A percentile compares a stretch with the other conserved stretches of the same genome.
Conservation (phyloP, 2,797 vertebrate species). For the Poecilia velifera region DNA sequence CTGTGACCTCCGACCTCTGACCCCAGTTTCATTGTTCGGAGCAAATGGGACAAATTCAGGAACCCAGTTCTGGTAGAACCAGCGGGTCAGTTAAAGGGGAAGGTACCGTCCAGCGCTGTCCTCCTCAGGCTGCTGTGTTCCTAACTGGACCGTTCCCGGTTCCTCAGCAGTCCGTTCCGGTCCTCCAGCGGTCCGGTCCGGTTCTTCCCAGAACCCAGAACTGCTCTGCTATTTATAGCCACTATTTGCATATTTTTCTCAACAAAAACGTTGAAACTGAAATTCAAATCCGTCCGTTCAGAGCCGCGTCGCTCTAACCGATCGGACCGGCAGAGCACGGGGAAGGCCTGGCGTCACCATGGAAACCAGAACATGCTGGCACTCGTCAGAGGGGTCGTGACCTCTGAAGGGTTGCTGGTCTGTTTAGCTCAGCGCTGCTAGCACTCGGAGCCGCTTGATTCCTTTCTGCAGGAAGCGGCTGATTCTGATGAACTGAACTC, state of each 20-base stretch:
- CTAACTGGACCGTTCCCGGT: background rate
- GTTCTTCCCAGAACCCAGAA: conserved; percentile 1
- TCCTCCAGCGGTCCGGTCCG: background rate
- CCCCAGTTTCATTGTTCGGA: background rate
- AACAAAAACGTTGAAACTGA: background rate
- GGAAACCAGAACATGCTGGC: background rate
- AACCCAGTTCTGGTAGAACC: background rate
- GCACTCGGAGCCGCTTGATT: background rate
- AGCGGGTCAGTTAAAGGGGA: background rate
- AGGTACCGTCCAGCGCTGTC: background rate
- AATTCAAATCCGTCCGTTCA: background rate
- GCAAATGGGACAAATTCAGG: background rate
- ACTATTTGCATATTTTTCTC: background rate
- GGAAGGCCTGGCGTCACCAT: background rate
- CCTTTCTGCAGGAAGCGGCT: too few species aligned
- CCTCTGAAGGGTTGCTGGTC: background rate
- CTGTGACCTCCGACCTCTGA: background rate
- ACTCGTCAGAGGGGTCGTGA: background rate
- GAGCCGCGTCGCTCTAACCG: background rate
- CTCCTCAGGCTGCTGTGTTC: background rate
- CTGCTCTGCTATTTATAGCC: background rate
- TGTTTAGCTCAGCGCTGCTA: too few species aligned
- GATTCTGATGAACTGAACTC: background rate
- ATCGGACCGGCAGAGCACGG: background rate
- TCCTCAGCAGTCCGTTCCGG: too few species aligned